phyloP scores from a whole-genome alignment of 2,113 vertebrate species.

The Peromyscus leucopus region DNA sequence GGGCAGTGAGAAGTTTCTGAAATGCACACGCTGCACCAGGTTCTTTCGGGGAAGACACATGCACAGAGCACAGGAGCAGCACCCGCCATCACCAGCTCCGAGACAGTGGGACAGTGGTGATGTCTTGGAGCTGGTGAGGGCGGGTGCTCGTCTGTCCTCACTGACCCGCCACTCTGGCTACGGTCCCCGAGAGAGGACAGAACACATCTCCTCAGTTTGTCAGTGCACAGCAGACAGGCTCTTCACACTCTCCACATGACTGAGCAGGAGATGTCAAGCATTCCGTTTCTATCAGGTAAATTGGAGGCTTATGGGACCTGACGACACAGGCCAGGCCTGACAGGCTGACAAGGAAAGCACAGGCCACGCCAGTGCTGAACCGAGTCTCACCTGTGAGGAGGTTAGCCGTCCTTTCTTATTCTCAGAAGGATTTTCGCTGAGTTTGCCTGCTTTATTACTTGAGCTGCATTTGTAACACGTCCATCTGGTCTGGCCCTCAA shows the following conservation, averaged over 20 bases:
- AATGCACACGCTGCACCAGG: neutral
- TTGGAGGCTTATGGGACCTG: neutral
- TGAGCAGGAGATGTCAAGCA: neutral
- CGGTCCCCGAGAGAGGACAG: neutral
- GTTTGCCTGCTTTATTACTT: conserved; percentile 89
- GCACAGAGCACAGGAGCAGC: accelerated
- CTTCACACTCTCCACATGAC: neutral
- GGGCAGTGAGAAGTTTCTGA: neutral
- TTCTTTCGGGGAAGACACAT: neutral
- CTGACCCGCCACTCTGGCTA: neutral
- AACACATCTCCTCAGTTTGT: neutral
- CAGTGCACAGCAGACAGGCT: neutral
- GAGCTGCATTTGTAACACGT: conserved; percentile 97
- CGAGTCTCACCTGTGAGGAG: conserved; percentile 91
- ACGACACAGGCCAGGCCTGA: neutral
- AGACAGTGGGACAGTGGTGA: neutral
- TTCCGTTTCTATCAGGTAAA: neutral
- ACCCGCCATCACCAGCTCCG: neutral
- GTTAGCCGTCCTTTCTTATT: conserved; percentile 86
- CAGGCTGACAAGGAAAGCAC: neutral
- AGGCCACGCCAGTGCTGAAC: neutral
- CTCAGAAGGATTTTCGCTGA: conserved; percentile 84
- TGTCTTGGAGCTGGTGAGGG: too few relatives aligned
- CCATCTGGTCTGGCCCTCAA: conserved; percentile 90
- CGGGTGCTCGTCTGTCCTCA: neutral